These are phyloP conservation scores for Synanthedon vespiformis DNA, from an alignment of 2,888 invertebrate species.

Conservation along the genomic window DNA sequence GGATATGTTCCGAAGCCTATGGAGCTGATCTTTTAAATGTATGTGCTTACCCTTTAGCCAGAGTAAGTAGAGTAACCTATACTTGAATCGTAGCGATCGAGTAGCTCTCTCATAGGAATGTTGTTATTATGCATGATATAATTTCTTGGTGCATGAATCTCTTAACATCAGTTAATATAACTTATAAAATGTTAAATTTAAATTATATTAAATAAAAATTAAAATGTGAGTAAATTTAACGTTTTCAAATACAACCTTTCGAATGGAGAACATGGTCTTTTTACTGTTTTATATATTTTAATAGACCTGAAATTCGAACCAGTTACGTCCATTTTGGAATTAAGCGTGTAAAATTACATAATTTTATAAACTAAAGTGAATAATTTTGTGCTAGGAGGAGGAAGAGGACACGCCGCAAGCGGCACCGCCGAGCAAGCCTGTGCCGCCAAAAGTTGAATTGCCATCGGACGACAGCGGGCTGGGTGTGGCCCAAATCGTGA, in stretches of 20 bases:
- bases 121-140: constrained; percentile 11
- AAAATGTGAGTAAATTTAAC: no score
- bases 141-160: constrained; percentile 1
- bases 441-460: constrained; percentile 43
- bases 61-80: background rate
- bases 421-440: constrained; percentile 25
- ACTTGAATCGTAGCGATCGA: background rate
- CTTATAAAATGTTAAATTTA: no score
- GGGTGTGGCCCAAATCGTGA: constrained; percentile 90
- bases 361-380: background rate
- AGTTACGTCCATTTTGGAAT: no score
- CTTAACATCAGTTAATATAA: background rate
- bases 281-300: no score
- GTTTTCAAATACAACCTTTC: no score
- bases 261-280: no score
- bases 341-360: no score
- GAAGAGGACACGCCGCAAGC: constrained; percentile 21
- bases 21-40: background rate
- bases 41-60: background rate
- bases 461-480: constrained; percentile 73
- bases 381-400: constrained; percentile 8
- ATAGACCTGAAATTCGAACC: no score
- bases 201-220: no score
- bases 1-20: no score
- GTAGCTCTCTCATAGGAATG: constrained; percentile 10